Conservation (phyloP, 1,140 invertebrate species). For the Goniozus legneri region DNA sequence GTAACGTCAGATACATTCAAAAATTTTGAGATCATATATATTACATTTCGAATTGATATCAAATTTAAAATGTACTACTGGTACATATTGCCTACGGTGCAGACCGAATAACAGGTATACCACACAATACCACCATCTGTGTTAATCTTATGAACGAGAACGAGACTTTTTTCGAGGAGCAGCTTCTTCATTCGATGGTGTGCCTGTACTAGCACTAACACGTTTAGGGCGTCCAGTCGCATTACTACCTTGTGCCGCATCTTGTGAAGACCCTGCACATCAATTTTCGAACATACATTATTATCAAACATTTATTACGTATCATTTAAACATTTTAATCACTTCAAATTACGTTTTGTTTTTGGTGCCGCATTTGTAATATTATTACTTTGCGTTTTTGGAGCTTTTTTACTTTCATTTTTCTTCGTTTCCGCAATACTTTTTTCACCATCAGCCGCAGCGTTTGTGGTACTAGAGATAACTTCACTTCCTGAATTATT, state of each 20-base stretch:
- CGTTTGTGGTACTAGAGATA: slow-evolving; percentile 9
- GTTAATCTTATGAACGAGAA: slow-evolving; percentile 41
- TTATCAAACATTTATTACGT: too few relatives aligned
- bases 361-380: slow-evolving; percentile 21
- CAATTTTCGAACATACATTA: slow-evolving; percentile 4
- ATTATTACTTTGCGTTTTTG: slow-evolving; percentile 27
- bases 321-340: background rate
- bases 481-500: slow-evolving; percentile 18
- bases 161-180: slow-evolving; percentile 43
- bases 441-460: slow-evolving; percentile 13
- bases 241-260: slow-evolving; percentile 26
- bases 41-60: slow-evolving; percentile 29
- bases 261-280: slow-evolving; percentile 25
- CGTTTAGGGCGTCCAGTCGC: slow-evolving; percentile 39
- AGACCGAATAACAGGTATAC: slow-evolving; percentile 33
- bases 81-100: slow-evolving; percentile 43
- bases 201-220: slow-evolving; percentile 22
- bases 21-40: slow-evolving; percentile 31
- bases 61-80: slow-evolving; percentile 32
- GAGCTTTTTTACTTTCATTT: slow-evolving; percentile 21
- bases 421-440: slow-evolving; percentile 29
- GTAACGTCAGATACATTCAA: slow-evolving; percentile 31
- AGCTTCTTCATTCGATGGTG: slow-evolving; percentile 30
- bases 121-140: slow-evolving; percentile 15
- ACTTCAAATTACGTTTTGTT: slow-evolving; percentile 15